phyloP scores from a whole-genome alignment of 64 coral and sea anemone genomes.

The Anthopleura sola region DNA sequence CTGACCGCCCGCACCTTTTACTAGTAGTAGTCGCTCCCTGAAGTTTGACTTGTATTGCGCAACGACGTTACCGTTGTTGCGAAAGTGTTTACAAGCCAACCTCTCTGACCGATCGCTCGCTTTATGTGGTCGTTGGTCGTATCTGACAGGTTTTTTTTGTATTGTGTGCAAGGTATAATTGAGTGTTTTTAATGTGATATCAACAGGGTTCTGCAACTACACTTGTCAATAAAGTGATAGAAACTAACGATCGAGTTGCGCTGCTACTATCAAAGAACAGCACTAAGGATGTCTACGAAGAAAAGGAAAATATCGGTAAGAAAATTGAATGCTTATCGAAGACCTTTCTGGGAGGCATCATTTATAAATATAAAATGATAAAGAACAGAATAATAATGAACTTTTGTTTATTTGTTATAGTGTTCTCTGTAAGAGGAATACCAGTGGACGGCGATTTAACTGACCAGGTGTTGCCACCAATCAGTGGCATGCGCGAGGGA shows the following conservation, averaged over 20 bases:
- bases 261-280: slow-evolving; percentile 4
- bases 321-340: background rate
- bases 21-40: background rate
- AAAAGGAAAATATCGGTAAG: background rate
- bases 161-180: background rate
- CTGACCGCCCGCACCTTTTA: too few species aligned
- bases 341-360: background rate
- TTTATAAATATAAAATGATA: background rate
- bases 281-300: background rate
- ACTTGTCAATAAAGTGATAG: background rate
- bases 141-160: background rate
- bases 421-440: slow-evolving; percentile 4
- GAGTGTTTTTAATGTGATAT: background rate
- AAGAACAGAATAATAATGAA: background rate
- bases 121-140: background rate
- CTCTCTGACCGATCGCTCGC: background rate
- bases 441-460: background rate
- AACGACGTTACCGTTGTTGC: background rate
- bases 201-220: background rate
- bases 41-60: background rate
- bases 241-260: background rate
- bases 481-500: background rate
- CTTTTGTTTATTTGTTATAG: background rate
- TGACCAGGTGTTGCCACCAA: slow-evolving; percentile 3
- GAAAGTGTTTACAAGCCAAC: background rate